A percentile compares a stretch with the other conserved stretches of the same genome.
Conservation (phyloP, 1,140 invertebrate species). For the Orchesella cincta region DNA sequence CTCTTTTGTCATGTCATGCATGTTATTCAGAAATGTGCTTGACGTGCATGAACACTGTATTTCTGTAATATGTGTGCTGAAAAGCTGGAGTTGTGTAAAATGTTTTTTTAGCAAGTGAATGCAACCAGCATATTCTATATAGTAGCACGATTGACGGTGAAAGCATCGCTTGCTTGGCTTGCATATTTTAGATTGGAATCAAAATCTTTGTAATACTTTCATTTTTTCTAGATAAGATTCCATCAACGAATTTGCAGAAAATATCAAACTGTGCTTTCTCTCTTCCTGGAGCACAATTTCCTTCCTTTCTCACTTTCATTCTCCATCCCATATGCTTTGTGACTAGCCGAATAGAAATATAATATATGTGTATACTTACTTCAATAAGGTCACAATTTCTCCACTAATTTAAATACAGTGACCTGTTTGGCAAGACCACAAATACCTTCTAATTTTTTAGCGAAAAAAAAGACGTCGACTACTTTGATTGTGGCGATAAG, state of each 20-base stretch:
- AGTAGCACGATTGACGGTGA: slow-evolving; percentile 11
- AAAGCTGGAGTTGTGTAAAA: background rate
- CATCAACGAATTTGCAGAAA: background rate
- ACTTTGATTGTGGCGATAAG: background rate
- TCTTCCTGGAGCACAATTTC: background rate
- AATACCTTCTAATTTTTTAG: slow-evolving; percentile 1
- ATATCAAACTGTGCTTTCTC: background rate
- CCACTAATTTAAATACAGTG: slow-evolving; percentile 26
- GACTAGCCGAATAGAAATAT: background rate
- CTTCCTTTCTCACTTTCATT: background rate
- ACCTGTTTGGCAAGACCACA: background rate
- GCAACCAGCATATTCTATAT: background rate
- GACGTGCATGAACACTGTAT: no score
- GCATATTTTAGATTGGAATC: slow-evolving; percentile 27
- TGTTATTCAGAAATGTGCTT: background rate
- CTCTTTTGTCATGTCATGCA: slow-evolving; percentile 17
- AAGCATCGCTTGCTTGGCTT: slow-evolving; percentile 21
- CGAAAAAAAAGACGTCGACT: background rate
- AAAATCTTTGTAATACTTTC: slow-evolving; percentile 20
- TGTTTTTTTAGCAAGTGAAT: background rate
- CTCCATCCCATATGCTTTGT: background rate
- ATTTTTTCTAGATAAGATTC: slow-evolving; percentile 4
- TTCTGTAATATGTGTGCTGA: no score
- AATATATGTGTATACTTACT: background rate
- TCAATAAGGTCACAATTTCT: background rate